phyloP scores from a whole-genome alignment of 1,140 invertebrate species.

The Heliconius nattereri region DNA sequence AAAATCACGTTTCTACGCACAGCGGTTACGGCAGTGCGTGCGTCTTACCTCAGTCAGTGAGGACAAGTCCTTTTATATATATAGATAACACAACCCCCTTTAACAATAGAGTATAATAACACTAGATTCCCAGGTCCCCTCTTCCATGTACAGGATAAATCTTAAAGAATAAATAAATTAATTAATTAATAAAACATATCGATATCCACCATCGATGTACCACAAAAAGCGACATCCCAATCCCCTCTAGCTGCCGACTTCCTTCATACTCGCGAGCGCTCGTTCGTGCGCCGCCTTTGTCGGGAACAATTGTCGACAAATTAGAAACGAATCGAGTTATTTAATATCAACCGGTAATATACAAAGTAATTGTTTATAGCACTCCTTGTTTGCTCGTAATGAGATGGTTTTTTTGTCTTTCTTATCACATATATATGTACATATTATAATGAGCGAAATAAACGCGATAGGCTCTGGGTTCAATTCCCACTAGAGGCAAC shows the following conservation, averaged over 20 bases:
- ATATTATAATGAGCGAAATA: no score
- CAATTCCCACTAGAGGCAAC: no score
- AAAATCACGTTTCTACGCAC: no score
- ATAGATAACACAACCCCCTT: no score
- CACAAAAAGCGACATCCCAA: slow-evolving; percentile 46
- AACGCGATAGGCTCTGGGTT: no score
- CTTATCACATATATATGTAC: no score
- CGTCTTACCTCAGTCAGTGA: no score
- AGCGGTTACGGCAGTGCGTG: no score
- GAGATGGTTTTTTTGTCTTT: background rate
- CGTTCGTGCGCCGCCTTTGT: slow-evolving; percentile 78
- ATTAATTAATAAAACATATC: background rate
- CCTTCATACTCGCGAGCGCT: slow-evolving; percentile 80
- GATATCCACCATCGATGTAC: background rate
- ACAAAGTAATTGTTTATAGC: slow-evolving; percentile 68
- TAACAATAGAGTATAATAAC: no score
- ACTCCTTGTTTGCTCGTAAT: slow-evolving; percentile 12
- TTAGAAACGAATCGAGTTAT: slow-evolving; percentile 81
- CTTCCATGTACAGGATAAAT: no score
- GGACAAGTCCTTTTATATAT: no score
- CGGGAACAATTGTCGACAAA: slow-evolving; percentile 80
- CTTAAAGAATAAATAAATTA: background rate
- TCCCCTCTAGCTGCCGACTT: slow-evolving; percentile 70
- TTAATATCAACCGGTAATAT: slow-evolving; percentile 78
- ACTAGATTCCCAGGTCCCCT: no score